Base-by-base conservation (phyloP, 2,797 vertebrate species). In the Pachyuromys duprasi region DNA sequence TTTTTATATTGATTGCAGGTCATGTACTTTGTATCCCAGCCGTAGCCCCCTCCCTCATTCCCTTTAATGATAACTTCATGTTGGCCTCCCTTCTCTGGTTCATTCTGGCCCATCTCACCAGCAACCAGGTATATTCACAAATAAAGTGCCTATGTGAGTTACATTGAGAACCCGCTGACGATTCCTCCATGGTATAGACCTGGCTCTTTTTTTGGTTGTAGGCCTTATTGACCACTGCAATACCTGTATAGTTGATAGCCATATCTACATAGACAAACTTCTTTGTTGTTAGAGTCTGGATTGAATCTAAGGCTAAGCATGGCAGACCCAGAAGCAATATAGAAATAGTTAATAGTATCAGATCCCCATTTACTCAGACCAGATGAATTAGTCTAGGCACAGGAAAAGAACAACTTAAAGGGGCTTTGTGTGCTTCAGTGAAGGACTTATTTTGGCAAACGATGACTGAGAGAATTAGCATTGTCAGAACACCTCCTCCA, bases 131-230 rank as follows among this genome's bases (percentile, higher is more conserved):
- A 99, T 82, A 99, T 5, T 99, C 93, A 99, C 99, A 24, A 99
- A 99, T 96, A 99, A 99, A 0, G 99, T 99, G 24, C 99, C 99
- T 3, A 98, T 98, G 9, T 99, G 98, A 96, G 99, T 99, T 93
- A 99, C 99, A 78, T 98, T 99, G 93, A 99, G 98, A n/a, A 99
- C 99, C 3, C 98, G 98, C 86, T 98, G 99, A 97, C 99, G 99
- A 49, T 93, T 99, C 99, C 76, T 99, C 99, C 97, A 99, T 98
- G 94, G 95, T 98, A 98, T 99, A 99, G 63, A 98, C 97, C 5
- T 95, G 0, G 36, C 98, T 98, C 96, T 99, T 99, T 93, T 99
- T 99, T 2, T 98, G 97, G 98, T 99, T 99, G 96, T 99, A 99
- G 0, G 99, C 99, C 97, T 99, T 99, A 5, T 98, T 97, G 1